Conservation (phyloP, 1,140 invertebrate species). For the Neoseiulus cucumeris region DNA sequence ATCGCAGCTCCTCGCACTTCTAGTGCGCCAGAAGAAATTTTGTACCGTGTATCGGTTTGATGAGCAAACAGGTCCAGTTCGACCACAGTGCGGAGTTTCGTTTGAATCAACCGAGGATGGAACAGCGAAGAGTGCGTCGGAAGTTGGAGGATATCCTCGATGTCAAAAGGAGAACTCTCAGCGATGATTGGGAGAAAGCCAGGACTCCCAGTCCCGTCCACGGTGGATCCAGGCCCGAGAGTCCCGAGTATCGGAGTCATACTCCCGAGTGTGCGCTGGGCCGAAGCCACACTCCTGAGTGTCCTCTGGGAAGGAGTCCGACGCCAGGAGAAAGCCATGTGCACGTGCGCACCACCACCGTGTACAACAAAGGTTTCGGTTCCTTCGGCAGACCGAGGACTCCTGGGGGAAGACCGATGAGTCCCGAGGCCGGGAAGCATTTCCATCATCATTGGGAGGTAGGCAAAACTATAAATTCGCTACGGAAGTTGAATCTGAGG, state of each 20-base stretch:
- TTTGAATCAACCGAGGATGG: neutral
- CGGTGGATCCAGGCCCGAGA: neutral
- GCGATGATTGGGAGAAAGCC: neutral
- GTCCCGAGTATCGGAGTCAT: conserved; percentile 1
- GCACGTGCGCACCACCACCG: neutral
- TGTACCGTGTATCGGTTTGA: neutral
- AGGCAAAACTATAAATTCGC: neutral
- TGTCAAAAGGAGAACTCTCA: neutral
- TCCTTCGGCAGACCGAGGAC: neutral
- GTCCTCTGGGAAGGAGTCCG: no score
- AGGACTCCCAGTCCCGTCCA: neutral
- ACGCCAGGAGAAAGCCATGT: neutral
- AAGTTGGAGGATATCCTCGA: conserved; percentile 8
- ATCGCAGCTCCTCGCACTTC: no score
- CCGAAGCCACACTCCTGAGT: neutral
- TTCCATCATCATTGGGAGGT: conserved; percentile 7
- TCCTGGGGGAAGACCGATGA: neutral
- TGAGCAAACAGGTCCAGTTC: neutral
- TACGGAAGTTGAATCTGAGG: no score
- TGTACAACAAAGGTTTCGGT: conserved; percentile 4
- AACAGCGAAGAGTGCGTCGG: neutral
- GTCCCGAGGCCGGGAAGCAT: neutral
- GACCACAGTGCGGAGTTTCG: neutral
- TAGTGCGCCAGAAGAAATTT: no score
- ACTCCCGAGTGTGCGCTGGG: neutral